These are phyloP conservation scores for Orthonevra nobilis DNA, from an alignment of 2,888 invertebrate species.

Conservation along the genomic window DNA sequence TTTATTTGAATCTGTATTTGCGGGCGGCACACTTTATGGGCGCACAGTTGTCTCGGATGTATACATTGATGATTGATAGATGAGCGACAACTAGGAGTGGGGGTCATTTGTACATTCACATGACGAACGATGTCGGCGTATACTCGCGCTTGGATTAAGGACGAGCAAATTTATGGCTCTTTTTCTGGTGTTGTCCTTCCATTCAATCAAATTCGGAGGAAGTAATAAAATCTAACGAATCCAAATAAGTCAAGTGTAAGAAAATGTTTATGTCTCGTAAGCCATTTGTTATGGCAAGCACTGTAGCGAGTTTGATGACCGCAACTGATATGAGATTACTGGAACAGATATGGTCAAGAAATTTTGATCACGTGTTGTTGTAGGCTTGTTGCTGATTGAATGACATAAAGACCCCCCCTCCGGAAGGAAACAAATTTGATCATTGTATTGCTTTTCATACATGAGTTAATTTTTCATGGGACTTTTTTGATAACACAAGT, in stretches of 20 bases:
- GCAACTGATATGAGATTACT: constrained; percentile 13
- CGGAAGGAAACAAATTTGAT: background rate
- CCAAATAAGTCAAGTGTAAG: constrained; percentile 38
- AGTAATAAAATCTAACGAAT: constrained; percentile 9
- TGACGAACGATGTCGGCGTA: too few relatives aligned
- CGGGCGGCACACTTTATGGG: constrained; percentile 36
- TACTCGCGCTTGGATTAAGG: constrained; percentile 13
- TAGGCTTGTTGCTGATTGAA: constrained; percentile 3
- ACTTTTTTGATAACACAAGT: too few relatives aligned
- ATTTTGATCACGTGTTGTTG: background rate
- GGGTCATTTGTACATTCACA: background rate
- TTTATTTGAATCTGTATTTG: constrained; percentile 45
- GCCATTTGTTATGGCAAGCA: constrained; percentile 33
- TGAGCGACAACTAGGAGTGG: constrained; percentile 24
- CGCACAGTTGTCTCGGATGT: constrained; percentile 38
- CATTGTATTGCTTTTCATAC: background rate
- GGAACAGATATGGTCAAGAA: background rate
- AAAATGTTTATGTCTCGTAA: constrained; percentile 39
- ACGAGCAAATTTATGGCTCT: constrained; percentile 6
- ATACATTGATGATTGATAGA: constrained; percentile 55
- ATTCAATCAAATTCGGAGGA: constrained; percentile 24
- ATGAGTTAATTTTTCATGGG: too few relatives aligned
- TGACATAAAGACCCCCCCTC: constrained; percentile 2
- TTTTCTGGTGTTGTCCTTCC: background rate
- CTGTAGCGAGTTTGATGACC: constrained; percentile 33